Percentiles rank a stretch among this genome's conserved stretches.
These are phyloP conservation scores for Halcyon malimbica DNA, from an alignment of 2,113 vertebrate genomes.

Conservation along the genomic window DNA sequence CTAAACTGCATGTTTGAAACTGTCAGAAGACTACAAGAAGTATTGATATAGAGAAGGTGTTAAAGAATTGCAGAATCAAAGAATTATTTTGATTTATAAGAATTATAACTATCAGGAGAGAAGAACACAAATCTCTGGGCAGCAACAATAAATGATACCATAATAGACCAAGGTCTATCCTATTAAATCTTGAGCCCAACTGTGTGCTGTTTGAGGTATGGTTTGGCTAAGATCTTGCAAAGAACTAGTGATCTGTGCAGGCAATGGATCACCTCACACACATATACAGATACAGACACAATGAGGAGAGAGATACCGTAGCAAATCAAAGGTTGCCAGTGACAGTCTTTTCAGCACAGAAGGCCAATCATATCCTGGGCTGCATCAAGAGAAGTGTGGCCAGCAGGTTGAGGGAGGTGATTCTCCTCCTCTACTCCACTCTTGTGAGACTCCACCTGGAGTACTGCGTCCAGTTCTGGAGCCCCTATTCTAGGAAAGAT, in stretches of 20 bases:
- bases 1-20: background rate
- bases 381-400: too few relatives aligned
- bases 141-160: background rate
- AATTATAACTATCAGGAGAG: background rate
- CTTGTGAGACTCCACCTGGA: too few relatives aligned
- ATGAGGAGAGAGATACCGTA: background rate
- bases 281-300: background rate
- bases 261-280: background rate
- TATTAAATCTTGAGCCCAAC: background rate
- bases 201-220: background rate
- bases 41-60: background rate
- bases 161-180: background rate
- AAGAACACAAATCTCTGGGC: background rate
- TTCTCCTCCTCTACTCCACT: too few relatives aligned
- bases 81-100: background rate
- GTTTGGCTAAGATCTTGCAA: background rate
- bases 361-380: too few relatives aligned
- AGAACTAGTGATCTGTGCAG: background rate
- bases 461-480: too few relatives aligned
- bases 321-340: background rate
- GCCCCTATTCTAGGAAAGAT: too few relatives aligned
- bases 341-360: too few relatives aligned
- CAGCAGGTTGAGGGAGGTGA: too few relatives aligned
- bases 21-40: background rate
- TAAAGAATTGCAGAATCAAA: background rate